phyloP scores from a whole-genome alignment of 2,888 invertebrate genomes.

The Caenorhabditis angaria region DNA sequence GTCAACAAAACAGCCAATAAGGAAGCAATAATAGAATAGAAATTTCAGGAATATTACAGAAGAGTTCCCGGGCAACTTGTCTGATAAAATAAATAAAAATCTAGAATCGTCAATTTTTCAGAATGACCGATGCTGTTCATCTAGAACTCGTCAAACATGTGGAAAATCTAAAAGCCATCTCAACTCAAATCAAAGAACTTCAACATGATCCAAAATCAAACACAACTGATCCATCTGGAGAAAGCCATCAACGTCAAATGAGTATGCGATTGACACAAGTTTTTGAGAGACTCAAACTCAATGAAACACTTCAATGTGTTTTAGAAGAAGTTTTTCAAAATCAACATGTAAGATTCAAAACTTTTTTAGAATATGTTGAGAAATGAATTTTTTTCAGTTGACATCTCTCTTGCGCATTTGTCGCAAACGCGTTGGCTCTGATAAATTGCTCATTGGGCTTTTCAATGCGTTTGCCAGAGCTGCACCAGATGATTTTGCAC shows the following conservation, averaged over 20 bases:
- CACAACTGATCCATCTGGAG: constrained; percentile 65
- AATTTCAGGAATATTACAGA: too few relatives aligned
- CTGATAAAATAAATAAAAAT: too few relatives aligned
- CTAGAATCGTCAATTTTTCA: constrained; percentile 44
- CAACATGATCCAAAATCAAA: constrained; percentile 40
- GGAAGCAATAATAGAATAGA: too few relatives aligned
- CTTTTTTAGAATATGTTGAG: neutral
- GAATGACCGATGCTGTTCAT: constrained; percentile 72
- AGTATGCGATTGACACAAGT: constrained; percentile 72
- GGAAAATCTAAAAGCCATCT: constrained; percentile 68
- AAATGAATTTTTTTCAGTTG: constrained; percentile 51
- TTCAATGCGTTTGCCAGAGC: constrained; percentile 60
- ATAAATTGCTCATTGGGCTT: constrained; percentile 70
- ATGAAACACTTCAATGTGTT: constrained; percentile 71
- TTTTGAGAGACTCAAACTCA: constrained; percentile 73
- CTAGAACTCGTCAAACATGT: constrained; percentile 72
- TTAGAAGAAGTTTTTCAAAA: constrained; percentile 72
- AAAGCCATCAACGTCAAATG: constrained; percentile 73
- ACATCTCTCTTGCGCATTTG: constrained; percentile 71
- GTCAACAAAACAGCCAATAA: too few relatives aligned
- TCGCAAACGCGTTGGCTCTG: constrained; percentile 72
- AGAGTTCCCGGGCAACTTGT: neutral
- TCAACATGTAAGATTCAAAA: constrained; percentile 57
- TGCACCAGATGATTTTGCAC: constrained; percentile 58
- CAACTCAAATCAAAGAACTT: constrained; percentile 71